Evolutionary conservation across 1,140 invertebrate genomes (phyloP), one percentile per base, ranked within the genome.

Genomic region (Aphelenchoides besseyi): DNA sequence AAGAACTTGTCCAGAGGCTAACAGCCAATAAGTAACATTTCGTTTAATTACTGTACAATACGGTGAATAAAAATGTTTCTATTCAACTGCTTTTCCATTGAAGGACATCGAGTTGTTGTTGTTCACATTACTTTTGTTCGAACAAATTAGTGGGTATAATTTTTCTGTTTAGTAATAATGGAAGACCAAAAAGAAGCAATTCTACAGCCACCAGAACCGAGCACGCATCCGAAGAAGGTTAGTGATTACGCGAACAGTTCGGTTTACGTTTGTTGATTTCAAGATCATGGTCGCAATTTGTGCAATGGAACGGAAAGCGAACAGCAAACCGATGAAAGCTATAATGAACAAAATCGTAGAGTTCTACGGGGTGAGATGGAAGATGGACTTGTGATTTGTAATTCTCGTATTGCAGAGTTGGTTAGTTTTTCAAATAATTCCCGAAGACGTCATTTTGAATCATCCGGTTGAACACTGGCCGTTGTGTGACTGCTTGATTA

Each of bases 401-500:
- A 5, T 53, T 73, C 12, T 75, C 79, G 77, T 77, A n/a, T n/a
- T n/a, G n/a, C n/a, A n/a, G n/a, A n/a, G 84, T 18, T 82, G 72
- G 69, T 72, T 83, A 9, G 81, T 82, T 8, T 79, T 79, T 66
- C 54, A 81, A 54, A 68, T 83, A 26, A 83, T 83, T 54, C 78
- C 81, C 0, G 81, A 98, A 88, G 91, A 94, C 84, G 91, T 94
- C 78, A 95, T 96, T 86, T 87, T 96, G 74, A 91, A 94, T 89
- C 90, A 93, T 86, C 91, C 94, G 1, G 93, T 99, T 8, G 94
- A 98, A 86, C 91, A 97, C 82, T 99, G 97, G 97, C 96, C 95
- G 1, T 87, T 93, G 23, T 95, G 94, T 83, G 95, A 99, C 86
- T 98, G 94, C 84, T 88, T 99, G 16, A 94, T 99, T 71, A 96